Evolutionary conservation across 2,888 invertebrate genomes (phyloP).

Genomic region (Carterocephalus palaemon): DNA sequence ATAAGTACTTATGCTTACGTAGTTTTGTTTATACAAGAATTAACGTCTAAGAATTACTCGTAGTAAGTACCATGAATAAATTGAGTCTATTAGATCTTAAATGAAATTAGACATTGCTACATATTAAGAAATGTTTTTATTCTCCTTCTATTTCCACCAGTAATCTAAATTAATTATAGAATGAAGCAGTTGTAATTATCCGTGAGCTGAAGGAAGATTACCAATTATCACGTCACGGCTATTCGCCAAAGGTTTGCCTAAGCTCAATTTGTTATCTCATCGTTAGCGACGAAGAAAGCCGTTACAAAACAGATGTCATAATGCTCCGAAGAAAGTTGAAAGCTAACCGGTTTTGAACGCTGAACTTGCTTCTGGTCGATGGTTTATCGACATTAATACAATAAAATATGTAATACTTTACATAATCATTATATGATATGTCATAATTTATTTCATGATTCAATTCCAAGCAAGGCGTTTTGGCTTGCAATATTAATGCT

Average conservation of each 20-base stretch:
- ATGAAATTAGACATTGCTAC: too few relatives aligned
- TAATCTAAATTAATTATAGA: too few relatives aligned
- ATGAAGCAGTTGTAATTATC: neutral
- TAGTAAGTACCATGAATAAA: too few relatives aligned
- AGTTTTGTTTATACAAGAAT: too few relatives aligned
- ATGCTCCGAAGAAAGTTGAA: slow-evolving; percentile 64
- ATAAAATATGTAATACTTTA: slow-evolving; percentile 13
- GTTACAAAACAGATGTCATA: slow-evolving; percentile 66
- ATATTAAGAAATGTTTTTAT: too few relatives aligned
- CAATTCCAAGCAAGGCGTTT: too few relatives aligned
- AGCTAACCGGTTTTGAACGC: slow-evolving; percentile 57
- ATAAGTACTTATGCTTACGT: too few relatives aligned
- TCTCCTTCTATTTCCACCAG: too few relatives aligned
- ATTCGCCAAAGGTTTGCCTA: slow-evolving; percentile 30
- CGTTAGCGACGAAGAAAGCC: slow-evolving; percentile 53
- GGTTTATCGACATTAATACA: slow-evolving; percentile 7
- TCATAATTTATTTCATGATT: too few relatives aligned
- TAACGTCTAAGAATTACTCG: too few relatives aligned
- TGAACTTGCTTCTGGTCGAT: slow-evolving; percentile 39
- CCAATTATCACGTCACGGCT: slow-evolving; percentile 26
- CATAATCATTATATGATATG: neutral
- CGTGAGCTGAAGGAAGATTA: neutral
- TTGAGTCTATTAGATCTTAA: too few relatives aligned
- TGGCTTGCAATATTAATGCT: too few relatives aligned
- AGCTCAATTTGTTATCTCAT: slow-evolving; percentile 61